Base-by-base conservation (phyloP, 1,140 invertebrate species). In the Lutraria rhynchaena region DNA sequence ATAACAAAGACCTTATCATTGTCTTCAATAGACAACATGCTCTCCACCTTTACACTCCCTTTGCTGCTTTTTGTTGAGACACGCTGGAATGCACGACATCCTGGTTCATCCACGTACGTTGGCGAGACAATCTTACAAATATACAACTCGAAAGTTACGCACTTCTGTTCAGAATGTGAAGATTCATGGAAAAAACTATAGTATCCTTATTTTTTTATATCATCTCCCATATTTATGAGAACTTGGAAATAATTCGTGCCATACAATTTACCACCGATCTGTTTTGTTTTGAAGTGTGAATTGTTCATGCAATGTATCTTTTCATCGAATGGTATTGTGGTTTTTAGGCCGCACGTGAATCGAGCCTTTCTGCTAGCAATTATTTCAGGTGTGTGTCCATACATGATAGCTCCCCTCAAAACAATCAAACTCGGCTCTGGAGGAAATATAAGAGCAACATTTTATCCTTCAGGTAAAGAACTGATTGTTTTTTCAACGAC, bases 401-500 rank as follows among this genome's bases (percentile, higher is more conserved):
- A 70, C n/a, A 49, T n/a, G 3, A 70, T 46, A 15, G 60, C 60
- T 9, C 60, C 60, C 35, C 29, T 63, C 60, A 63, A 63, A 63
- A 63, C 60, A 35, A 31, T 33, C 19, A 69, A 41, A 3, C 63
- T 24, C 17, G 22, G 24, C 24, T 69, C 63, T 27, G n/a, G 22
- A 4, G 63, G 63, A 69, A 69, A 24, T 31, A 69, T 69, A 19
- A 69, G 11, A 2, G 9, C 2, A 11, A 15, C 33, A n/a, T 13
- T 35, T 29, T 1, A 9, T n/a, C 41, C 22, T 11, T 27, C 24
- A n/a, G n/a, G n/a, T n/a, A n/a, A n/a, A 5, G 46, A 19, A 9
- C 31, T 51, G 35, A 78, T 78, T n/a, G 57, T 33, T 22, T 78
- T 19, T 46, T 78, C 61, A 15, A 78, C 75, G 33, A 67, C 67